phyloP scores from a whole-genome alignment of 2,888 invertebrate genomes.

The Andrena marginata region DNA sequence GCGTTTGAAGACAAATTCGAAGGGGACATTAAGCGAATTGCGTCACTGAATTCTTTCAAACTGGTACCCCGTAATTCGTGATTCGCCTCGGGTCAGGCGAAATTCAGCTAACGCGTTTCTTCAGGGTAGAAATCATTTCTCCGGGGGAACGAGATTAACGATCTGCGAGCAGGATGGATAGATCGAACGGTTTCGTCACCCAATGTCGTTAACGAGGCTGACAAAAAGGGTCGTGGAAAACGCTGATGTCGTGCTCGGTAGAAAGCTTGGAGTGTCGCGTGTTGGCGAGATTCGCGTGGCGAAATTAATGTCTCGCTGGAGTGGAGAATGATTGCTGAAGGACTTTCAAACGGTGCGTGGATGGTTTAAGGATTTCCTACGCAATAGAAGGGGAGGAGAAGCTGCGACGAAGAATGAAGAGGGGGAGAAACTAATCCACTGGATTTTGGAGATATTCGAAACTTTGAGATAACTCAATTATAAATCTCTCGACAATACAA shows the following conservation, averaged over 20 bases:
- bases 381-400: background rate
- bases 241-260: constrained; percentile 9
- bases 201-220: constrained; percentile 18
- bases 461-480: too few species aligned
- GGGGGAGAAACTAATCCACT: background rate
- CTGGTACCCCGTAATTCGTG: background rate
- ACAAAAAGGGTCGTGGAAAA: constrained; percentile 35
- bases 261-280: constrained; percentile 25
- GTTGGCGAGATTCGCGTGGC: constrained; percentile 11
- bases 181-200: constrained; percentile 40
- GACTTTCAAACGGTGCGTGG: constrained; percentile 1
- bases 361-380: background rate
- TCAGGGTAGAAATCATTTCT: background rate
- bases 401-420: background rate
- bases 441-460: background rate
- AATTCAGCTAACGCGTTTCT: background rate
- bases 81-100: background rate
- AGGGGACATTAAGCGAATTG: background rate
- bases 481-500: too few species aligned
- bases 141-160: background rate
- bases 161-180: constrained; percentile 5
- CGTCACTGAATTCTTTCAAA: background rate
- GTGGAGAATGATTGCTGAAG: constrained; percentile 12
- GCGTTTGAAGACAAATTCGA: background rate
- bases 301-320: constrained; percentile 34